These are phyloP conservation scores for Antennarius striatus DNA, from an alignment of 2,113 vertebrate genomes.

Conservation along the genomic window DNA sequence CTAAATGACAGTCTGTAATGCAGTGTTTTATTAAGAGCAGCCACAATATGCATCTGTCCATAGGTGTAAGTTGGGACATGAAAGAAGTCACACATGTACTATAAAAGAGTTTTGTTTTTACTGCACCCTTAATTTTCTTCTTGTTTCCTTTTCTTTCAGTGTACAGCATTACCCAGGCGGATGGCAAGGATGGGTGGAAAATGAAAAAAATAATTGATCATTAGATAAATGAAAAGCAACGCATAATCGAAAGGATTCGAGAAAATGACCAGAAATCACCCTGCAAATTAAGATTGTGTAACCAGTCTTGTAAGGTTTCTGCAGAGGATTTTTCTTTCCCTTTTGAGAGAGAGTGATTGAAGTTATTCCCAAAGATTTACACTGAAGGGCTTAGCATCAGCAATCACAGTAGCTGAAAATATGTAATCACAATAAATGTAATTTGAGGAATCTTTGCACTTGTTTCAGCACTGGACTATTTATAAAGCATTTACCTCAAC, in stretches of 20 bases:
- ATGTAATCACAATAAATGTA: not conserved
- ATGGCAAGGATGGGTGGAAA: conserved; percentile 89
- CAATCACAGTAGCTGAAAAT: conserved; percentile 1
- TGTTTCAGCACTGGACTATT: not conserved
- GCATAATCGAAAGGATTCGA: no score
- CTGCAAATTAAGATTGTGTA: no score
- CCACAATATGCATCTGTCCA: not conserved
- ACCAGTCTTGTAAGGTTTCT: no score
- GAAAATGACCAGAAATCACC: no score
- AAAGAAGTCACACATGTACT: not conserved
- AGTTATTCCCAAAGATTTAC: not conserved
- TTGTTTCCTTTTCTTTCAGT: conserved; percentile 73
- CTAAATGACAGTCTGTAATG: conserved; percentile 3
- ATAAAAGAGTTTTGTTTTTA: not conserved
- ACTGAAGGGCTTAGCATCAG: conserved; percentile 35
- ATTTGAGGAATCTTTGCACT: conserved; percentile 12
- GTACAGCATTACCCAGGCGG: conserved; percentile 88
- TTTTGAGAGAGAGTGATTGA: conserved; percentile 12
- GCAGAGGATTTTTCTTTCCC: not conserved
- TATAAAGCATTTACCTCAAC: conserved; percentile 1
- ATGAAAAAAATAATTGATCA: conserved; percentile 75
- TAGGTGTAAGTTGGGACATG: no score
- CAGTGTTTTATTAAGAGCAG: conserved; percentile 7
- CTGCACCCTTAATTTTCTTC: not conserved
- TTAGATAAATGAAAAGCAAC: conserved; percentile 70